phyloP scores from a whole-genome alignment of 2,113 vertebrate species.

The Oreotrochilus melanogaster region DNA sequence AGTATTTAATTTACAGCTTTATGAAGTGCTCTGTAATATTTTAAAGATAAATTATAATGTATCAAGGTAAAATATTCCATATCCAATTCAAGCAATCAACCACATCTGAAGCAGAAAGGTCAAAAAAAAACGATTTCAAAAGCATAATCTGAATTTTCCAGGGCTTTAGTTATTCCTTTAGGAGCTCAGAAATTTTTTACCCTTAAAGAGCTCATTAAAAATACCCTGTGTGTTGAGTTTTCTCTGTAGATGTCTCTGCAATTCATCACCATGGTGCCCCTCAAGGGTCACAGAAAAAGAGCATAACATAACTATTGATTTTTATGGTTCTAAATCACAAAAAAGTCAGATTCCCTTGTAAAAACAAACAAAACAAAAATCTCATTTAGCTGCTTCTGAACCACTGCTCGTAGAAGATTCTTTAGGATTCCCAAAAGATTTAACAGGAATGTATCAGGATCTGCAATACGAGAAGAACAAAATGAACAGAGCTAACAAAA shows the following conservation, averaged over 20 bases:
- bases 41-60: neutral
- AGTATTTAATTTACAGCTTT: neutral
- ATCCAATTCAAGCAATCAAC: neutral
- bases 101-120: neutral
- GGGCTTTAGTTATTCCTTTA: neutral
- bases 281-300: neutral
- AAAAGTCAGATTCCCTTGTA: neutral
- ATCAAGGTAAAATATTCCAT: neutral
- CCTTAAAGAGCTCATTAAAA: neutral
- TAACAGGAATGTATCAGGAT: neutral
- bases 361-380: neutral
- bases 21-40: neutral
- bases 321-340: neutral
- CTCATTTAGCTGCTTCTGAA: neutral
- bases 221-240: neutral
- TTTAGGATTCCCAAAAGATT: neutral
- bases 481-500: neutral
- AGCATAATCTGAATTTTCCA: neutral
- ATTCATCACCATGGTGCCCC: neutral
- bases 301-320: neutral
- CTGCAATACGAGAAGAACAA: neutral
- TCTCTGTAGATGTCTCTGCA: neutral
- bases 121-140: neutral
- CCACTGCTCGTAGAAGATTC: neutral
- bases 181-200: neutral